Evolutionary conservation across 1,140 invertebrate species (phyloP).

Genomic region (Psix sp.): DNA sequence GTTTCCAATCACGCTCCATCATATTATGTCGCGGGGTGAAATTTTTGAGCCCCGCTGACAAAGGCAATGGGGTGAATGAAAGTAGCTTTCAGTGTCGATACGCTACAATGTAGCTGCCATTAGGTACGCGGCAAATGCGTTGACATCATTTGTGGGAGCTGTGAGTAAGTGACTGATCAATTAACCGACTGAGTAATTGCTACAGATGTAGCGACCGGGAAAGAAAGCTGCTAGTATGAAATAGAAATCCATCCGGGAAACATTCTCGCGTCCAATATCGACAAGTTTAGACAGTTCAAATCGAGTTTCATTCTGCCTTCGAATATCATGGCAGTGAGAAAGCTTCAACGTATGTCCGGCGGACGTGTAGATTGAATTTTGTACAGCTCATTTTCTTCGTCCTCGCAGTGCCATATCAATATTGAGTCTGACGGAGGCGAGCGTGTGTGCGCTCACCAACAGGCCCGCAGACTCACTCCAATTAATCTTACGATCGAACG

Average conservation of each 20-base stretch:
- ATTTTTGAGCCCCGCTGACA: slow-evolving; percentile 27
- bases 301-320: slow-evolving; percentile 54
- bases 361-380: slow-evolving; percentile 59
- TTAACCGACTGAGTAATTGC: slow-evolving; percentile 59
- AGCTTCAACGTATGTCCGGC: slow-evolving; percentile 49
- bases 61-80: slow-evolving; percentile 43
- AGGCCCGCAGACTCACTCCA: slow-evolving; percentile 34
- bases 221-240: slow-evolving; percentile 50
- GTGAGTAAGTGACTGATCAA: slow-evolving; percentile 61
- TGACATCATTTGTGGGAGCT: slow-evolving; percentile 49
- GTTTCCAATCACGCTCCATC: not conserved
- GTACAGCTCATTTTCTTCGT: slow-evolving; percentile 60
- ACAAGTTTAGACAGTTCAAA: slow-evolving; percentile 55
- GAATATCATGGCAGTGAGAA: slow-evolving; percentile 37
- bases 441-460: not conserved
- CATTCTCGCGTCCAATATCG: slow-evolving; percentile 57
- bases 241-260: slow-evolving; percentile 57
- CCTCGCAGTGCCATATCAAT: slow-evolving; percentile 54
- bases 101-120: slow-evolving; percentile 52
- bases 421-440: slow-evolving; percentile 31
- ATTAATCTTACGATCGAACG: slow-evolving; percentile 52
- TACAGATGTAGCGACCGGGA: slow-evolving; percentile 29
- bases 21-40: slow-evolving; percentile 13
- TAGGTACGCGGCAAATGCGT: slow-evolving; percentile 46
- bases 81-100: slow-evolving; percentile 56